Conservation (phyloP, 2,888 invertebrate species). For the Leucophenga montana region DNA sequence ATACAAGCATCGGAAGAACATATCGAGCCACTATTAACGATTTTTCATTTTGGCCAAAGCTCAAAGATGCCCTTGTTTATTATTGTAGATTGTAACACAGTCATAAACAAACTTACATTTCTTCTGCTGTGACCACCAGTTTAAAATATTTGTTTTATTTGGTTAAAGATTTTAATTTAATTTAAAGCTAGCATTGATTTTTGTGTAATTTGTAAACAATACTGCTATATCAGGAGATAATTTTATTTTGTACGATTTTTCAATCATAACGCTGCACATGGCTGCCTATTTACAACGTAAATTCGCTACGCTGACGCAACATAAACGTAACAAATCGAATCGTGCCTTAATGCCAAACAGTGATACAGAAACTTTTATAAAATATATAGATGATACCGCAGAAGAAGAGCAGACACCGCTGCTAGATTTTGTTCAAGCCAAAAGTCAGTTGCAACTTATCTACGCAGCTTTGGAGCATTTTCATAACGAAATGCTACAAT, state of each 20-base stretch:
- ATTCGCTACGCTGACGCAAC: constrained; percentile 45
- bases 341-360: constrained; percentile 23
- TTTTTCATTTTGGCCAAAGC: too few relatives aligned
- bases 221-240: neutral
- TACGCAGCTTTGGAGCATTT: constrained; percentile 94
- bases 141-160: too few relatives aligned
- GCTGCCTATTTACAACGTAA: constrained; percentile 82
- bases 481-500: constrained; percentile 75
- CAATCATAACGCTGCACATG: constrained; percentile 74
- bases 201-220: too few relatives aligned
- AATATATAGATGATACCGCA: neutral
- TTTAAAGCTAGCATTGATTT: too few relatives aligned
- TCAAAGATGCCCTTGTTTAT: too few relatives aligned
- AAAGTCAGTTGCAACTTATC: constrained; percentile 97
- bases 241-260: neutral
- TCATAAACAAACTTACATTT: too few relatives aligned
- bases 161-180: too few relatives aligned
- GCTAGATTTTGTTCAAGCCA: constrained; percentile 97
- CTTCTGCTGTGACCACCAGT: too few relatives aligned
- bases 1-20: too few relatives aligned
- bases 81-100: too few relatives aligned
- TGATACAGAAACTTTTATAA: neutral
- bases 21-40: too few relatives aligned
- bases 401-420: constrained; percentile 78
- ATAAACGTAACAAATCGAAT: neutral